A percentile compares a stretch with the other conserved stretches of the same genome.
These are phyloP conservation scores for Ectemnius cavifrons DNA, from an alignment of 2,888 invertebrate species.

Conservation along the genomic window DNA sequence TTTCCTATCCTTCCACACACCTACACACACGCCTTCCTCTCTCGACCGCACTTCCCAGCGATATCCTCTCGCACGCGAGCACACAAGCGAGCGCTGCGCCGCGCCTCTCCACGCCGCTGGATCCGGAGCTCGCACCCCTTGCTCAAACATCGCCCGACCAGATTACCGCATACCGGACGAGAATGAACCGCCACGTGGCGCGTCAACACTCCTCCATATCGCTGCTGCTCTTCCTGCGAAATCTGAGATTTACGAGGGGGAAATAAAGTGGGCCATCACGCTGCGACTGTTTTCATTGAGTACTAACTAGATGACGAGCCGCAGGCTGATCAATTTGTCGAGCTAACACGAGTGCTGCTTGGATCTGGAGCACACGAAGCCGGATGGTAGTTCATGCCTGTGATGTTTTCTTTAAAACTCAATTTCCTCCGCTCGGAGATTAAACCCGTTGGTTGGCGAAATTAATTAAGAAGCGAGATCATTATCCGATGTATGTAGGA, in stretches of 20 bases:
- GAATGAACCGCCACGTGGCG: constrained; percentile 31
- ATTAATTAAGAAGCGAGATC: not conserved
- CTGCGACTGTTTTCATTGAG: not conserved
- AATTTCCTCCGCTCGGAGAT: not conserved
- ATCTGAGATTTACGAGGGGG: too few relatives aligned
- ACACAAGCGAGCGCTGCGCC: too few relatives aligned
- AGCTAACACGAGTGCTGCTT: not conserved
- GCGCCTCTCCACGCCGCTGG: too few relatives aligned
- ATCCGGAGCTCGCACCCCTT: constrained; percentile 11
- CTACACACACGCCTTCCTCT: constrained; percentile 24
- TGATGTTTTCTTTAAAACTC: not conserved
- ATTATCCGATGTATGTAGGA: not conserved
- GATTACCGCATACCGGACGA: constrained; percentile 48
- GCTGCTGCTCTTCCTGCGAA: not conserved
- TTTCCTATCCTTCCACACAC: constrained; percentile 49
- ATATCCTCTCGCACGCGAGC: not conserved
- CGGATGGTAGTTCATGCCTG: not conserved
- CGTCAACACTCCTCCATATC: constrained; percentile 3
- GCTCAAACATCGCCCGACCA: constrained; percentile 33
- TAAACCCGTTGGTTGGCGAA: not conserved
- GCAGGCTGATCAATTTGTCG: not conserved
- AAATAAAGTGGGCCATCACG: not conserved
- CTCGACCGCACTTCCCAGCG: constrained; percentile 29
- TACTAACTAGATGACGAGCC: not conserved
- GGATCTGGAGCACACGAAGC: too few relatives aligned